Evolutionary conservation across 2,797 vertebrate genomes (phyloP).

Genomic region (Valencia hispanica): DNA sequence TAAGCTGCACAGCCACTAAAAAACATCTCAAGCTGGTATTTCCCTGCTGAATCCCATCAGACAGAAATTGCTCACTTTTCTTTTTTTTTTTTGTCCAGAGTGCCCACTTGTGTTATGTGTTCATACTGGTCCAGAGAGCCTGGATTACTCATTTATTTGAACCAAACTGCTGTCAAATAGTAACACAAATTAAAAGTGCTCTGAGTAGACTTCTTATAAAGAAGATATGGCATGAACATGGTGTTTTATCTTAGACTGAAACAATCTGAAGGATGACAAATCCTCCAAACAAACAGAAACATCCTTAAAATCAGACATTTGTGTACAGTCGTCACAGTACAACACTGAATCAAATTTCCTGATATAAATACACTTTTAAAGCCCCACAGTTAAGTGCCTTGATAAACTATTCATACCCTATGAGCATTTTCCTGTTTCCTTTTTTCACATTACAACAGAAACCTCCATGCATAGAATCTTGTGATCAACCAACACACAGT

Average conservation of each 20-base stretch:
- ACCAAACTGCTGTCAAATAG: constrained; percentile 74
- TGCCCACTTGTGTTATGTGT: constrained; percentile 60
- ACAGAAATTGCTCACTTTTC: constrained; percentile 47
- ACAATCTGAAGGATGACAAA: constrained; percentile 56
- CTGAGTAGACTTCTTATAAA: constrained; percentile 85
- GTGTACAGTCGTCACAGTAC: constrained; percentile 68
- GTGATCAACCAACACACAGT: not conserved
- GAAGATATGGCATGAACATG: constrained; percentile 83
- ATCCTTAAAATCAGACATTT: constrained; percentile 54
- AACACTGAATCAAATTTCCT: constrained; percentile 51
- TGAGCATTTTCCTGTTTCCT: not conserved
- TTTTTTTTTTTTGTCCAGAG: constrained; percentile 37
- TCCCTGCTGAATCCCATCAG: constrained; percentile 61
- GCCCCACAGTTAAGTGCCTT: constrained; percentile 41
- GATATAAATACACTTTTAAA: constrained; percentile 50
- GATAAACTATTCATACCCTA: constrained; percentile 30
- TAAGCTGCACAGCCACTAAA: constrained; percentile 77
- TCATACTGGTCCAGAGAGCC: constrained; percentile 64
- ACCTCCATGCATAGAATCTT: not conserved
- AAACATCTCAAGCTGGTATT: constrained; percentile 56
- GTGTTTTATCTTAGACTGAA: constrained; percentile 69
- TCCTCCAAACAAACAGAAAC: constrained; percentile 49
- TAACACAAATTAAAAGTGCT: constrained; percentile 80
- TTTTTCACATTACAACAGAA: not conserved
- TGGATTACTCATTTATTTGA: constrained; percentile 66